phyloP scores from a whole-genome alignment of 2,888 invertebrate genomes.

The Harmothoe impar region DNA sequence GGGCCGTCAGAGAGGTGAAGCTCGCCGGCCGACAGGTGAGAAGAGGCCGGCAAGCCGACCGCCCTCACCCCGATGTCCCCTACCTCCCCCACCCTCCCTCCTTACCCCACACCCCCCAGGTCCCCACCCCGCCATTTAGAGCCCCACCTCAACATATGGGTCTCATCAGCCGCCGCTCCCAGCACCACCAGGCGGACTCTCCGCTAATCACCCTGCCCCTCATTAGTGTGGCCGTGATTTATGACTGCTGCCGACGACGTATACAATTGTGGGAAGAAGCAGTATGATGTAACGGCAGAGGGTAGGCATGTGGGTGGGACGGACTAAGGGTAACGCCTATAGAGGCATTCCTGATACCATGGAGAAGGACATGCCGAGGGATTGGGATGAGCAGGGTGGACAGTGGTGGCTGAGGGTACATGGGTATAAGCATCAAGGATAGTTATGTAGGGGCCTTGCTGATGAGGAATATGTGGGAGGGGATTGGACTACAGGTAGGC shows the following conservation, averaged over 20 bases:
- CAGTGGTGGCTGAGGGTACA: background rate
- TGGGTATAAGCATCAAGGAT: no score
- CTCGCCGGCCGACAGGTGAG: slow-evolving; percentile 45
- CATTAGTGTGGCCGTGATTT: slow-evolving; percentile 1
- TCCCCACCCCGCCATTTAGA: slow-evolving; percentile 29
- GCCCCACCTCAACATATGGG: slow-evolving; percentile 50
- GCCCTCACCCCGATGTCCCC: slow-evolving; percentile 13
- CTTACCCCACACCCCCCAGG: background rate
- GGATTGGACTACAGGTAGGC: no score
- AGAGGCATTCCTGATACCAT: background rate
- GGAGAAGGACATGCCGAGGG: background rate
- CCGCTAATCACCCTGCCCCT: slow-evolving; percentile 35
- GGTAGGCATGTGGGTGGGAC: background rate
- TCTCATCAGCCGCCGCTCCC: slow-evolving; percentile 7
- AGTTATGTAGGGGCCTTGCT: no score
- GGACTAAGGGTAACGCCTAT: background rate
- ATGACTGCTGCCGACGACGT: background rate
- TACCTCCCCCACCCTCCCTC: background rate
- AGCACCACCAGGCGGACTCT: background rate
- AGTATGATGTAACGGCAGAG: slow-evolving; percentile 17
- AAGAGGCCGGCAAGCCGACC: slow-evolving; percentile 17
- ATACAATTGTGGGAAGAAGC: slow-evolving; percentile 38
- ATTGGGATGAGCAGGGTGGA: background rate
- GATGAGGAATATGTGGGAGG: no score
- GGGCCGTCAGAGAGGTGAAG: background rate